Conservation (phyloP, 2,113 vertebrate genomes). For the Theropithecus gelada region DNA sequence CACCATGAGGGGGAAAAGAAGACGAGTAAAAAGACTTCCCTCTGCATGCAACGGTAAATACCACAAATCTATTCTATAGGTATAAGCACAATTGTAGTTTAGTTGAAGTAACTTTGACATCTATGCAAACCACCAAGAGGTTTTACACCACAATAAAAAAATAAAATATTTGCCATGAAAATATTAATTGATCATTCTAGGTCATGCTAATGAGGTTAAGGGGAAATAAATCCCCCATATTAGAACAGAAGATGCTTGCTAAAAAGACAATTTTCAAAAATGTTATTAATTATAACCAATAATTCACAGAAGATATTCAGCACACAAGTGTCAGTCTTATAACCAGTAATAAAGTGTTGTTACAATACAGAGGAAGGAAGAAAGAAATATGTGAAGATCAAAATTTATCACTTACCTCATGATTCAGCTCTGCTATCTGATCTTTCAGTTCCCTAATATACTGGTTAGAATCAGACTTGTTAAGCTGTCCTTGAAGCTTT, state of each 20-base stretch:
- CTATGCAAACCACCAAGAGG: not conserved
- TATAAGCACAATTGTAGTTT: conserved; percentile 53
- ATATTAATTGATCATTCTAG: conserved; percentile 41
- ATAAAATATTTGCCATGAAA: not conserved
- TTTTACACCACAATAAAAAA: conserved; percentile 45
- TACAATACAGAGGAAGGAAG: conserved; percentile 69
- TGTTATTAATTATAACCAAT: not conserved
- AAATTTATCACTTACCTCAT: conserved; percentile 92
- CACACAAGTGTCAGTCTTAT: conserved; percentile 35
- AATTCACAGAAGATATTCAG: conserved; percentile 51
- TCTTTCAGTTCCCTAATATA: conserved; percentile 97
- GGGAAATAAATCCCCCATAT: conserved; percentile 39
- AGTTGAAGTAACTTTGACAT: conserved; percentile 31
- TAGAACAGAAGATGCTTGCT: conserved; percentile 19
- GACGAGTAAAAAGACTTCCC: conserved; percentile 63
- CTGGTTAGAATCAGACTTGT: conserved; percentile 96
- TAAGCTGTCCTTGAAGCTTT: conserved; percentile 97
- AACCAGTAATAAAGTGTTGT: conserved; percentile 50
- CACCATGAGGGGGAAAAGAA: conserved; percentile 53
- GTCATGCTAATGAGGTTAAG: conserved; percentile 1
- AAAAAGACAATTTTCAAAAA: not conserved
- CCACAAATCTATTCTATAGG: conserved; percentile 56
- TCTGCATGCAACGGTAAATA: conserved; percentile 64
- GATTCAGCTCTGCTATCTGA: conserved; percentile 95
- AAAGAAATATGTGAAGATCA: conserved; percentile 66